Evolutionary conservation across 2,797 vertebrate species (phyloP), one percentile per base, ranked within the genome.

Genomic region (Liasis olivaceus): DNA sequence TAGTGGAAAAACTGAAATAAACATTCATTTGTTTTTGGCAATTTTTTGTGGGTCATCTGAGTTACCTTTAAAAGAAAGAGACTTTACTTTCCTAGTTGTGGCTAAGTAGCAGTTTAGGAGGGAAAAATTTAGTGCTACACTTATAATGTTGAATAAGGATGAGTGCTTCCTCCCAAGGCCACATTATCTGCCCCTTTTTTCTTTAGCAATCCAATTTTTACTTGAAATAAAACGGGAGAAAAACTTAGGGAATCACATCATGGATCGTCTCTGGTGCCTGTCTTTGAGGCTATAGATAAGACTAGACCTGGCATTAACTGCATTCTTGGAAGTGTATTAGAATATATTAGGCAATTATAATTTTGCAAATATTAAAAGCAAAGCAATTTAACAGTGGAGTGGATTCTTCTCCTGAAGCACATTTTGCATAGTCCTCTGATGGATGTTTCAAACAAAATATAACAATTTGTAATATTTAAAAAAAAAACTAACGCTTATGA

Each of bases 371-470:
- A 54, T 88, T 42, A 84, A 90, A 81, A n/a, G 26, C 62, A 85
- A 54, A 69, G 31, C 59, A 36, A 90, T 92, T 89, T 89, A 85
- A 77, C 66, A 42, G 14, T 42, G 24, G 62, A 90, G 72, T 92
- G 42, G 85, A 81, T 90, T 87, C 22, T 60, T 66, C 64, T 66
- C 89, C 47, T 88, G 26, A 11, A 88, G 59, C 26, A 64, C 15
- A 64, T 51, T 4, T 42, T 84, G 64, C 72, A 88, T 81, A 88
- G 13, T 28, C 24, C 26, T 56, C 14, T 91, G 22, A 84, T 84
- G 64, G 59, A 63, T 88, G 86, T 58, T 88, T 93, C 88, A 31
- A 93, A 60, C 92, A 64, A 63, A 88, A 58, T n/a, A 54, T 42
- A 47, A 31, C 47, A 87, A 26, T 81, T 51, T n/a, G 63, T 47